Evolutionary conservation across 2,113 vertebrate genomes (phyloP).

Genomic region (Phocoena phocoena): DNA sequence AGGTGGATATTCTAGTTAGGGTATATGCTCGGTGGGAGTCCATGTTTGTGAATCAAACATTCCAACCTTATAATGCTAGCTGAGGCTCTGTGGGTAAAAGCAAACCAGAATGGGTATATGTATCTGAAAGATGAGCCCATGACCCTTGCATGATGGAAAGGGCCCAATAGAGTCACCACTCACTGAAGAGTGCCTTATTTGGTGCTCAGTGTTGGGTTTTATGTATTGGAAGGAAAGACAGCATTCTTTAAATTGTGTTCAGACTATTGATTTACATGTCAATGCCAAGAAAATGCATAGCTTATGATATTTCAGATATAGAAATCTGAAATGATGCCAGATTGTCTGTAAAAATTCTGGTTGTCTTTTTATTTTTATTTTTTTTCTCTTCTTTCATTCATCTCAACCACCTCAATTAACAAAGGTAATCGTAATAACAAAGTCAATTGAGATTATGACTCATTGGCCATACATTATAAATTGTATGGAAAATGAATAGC

Average conservation of each 20-base stretch:
- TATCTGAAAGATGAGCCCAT: neutral
- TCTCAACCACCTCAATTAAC: neutral
- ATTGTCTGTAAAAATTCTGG: constrained; percentile 55
- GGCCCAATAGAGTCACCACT: neutral
- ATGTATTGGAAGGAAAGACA: neutral
- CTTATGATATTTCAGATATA: constrained; percentile 54
- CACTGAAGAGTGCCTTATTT: neutral
- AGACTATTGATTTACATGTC: constrained; percentile 70
- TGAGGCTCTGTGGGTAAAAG: neutral
- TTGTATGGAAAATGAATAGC: neutral
- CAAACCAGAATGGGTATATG: neutral
- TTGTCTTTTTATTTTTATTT: neutral
- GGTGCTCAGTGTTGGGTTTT: neutral
- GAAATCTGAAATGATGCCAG: constrained; percentile 72
- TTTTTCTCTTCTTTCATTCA: neutral
- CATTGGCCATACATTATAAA: neutral
- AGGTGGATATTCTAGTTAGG: neutral
- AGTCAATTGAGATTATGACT: neutral
- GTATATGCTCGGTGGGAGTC: neutral
- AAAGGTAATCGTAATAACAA: neutral
- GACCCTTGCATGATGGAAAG: neutral
- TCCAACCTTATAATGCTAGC: neutral
- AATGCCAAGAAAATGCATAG: constrained; percentile 72
- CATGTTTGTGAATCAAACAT: neutral
- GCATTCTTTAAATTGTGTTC: constrained; percentile 75